These are phyloP conservation scores for Eretmochelys imbricata DNA, from an alignment of 2,113 vertebrate genomes.

Conservation along the genomic window DNA sequence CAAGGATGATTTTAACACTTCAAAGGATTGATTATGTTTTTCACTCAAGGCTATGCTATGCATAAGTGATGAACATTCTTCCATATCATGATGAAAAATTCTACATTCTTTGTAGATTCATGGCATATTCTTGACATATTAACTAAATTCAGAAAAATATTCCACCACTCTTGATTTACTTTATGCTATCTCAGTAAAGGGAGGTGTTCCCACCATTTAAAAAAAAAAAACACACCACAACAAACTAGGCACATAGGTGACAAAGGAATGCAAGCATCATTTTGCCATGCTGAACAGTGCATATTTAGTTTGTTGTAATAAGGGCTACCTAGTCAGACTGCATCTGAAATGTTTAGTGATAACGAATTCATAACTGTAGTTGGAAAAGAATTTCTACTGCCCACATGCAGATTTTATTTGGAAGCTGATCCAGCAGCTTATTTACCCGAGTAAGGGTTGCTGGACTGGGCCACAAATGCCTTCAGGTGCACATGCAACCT, in stretches of 20 bases:
- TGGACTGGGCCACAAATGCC: slow-evolving; percentile 76
- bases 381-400: slow-evolving; percentile 66
- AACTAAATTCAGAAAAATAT: not conserved
- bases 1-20: not conserved
- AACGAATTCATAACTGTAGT: slow-evolving; percentile 15
- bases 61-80: not conserved
- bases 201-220: not conserved
- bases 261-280: not conserved
- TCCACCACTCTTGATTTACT: not conserved
- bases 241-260: not conserved
- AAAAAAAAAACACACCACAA: not conserved
- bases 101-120: not conserved
- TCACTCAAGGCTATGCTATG: not conserved
- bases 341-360: not conserved
- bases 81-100: not conserved
- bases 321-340: not conserved
- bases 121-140: not conserved
- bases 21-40: not conserved
- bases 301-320: not conserved
- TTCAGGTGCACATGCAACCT: slow-evolving; percentile 72
- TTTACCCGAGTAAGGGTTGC: slow-evolving; percentile 70
- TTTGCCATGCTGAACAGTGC: not conserved
- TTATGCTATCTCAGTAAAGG: not conserved
- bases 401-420: slow-evolving; percentile 66
- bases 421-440: slow-evolving; percentile 72